These are phyloP conservation scores for Aldrovandia affinis DNA, from an alignment of 2,797 vertebrate genomes.

Conservation along the genomic window DNA sequence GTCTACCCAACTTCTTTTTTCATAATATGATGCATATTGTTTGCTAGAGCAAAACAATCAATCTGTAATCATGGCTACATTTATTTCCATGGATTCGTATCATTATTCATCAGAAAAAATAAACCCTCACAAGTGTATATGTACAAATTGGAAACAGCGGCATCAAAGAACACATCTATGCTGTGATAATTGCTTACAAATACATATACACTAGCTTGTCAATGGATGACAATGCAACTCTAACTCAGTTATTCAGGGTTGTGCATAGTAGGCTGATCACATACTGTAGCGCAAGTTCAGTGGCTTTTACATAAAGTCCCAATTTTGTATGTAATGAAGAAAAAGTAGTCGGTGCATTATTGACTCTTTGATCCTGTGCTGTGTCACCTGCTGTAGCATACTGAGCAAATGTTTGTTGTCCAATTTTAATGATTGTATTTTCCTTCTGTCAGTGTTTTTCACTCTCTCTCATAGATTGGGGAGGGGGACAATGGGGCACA, in stretches of 20 bases:
- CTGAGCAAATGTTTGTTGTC: not conserved
- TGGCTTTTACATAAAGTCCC: not conserved
- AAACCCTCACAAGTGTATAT: not conserved
- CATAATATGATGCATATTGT: not conserved
- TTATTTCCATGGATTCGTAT: not conserved
- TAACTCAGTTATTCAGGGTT: not conserved
- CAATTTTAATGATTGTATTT: not conserved
- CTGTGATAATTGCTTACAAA: not conserved
- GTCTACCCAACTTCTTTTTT: not conserved
- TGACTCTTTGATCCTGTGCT: not conserved
- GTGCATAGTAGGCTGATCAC: not conserved
- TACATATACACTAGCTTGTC: not conserved
- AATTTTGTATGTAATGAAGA: not conserved
- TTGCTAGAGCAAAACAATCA: not conserved
- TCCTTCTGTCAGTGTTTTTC: not conserved
- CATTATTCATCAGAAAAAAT: not conserved
- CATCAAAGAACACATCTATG: not conserved
- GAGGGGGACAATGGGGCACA: not conserved
- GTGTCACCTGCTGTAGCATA: not conserved
- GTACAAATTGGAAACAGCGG: not conserved
- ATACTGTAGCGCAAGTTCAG: not conserved
- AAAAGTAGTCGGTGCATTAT: not conserved
- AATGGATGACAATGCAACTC: not conserved
- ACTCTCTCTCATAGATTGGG: not conserved
- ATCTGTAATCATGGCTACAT: not conserved